Evolutionary conservation across 2,113 vertebrate species (phyloP), one percentile per base, ranked within the genome.

Genomic region (Promerops cafer): DNA sequence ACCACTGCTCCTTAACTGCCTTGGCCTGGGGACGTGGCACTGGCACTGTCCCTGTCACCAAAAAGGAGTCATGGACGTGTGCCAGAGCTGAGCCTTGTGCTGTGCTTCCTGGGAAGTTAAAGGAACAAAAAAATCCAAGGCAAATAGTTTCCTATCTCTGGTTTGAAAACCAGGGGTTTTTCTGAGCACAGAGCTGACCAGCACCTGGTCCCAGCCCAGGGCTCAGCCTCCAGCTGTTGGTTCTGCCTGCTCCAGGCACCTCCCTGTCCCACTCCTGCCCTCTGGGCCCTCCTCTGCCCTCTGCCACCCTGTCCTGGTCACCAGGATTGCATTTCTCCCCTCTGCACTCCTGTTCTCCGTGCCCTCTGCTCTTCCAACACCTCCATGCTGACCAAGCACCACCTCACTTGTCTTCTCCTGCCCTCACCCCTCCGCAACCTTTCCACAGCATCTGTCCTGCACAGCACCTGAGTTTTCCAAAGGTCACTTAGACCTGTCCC

Each of bases 21-120:
- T 13, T 1, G 10, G 27, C 2, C 5, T 47, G 19, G 31, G 70
- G 50, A 57, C 21, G 1, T 0, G 5, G 19, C 49, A 16, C 42
- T 80, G 26, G 37, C 40, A 19, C 40, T 13, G 24, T 26, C 50
- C 31, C 13, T 12, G 61, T 35, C 56, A 13, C 39, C 28, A 70
- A 16, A 57, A 22, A 8, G 12, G 17, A 42, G 53, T 7, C 24
- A 3, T 0, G 28, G 54, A 8, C 52, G 13, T 0, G 8, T 13
- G 20, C 27, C 31, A 64, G 68, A 15, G 54, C 6, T 7, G 50
- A 83, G 77, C 28, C 28, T 35, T 13, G 26, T 21, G 68, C 79
- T 26, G 23, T 9, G 30, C 71, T 59, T 78, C 72, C 53, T 14
- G 16, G 37, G 9, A 68, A 53, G 16, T 10, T 22, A 23, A 42